Evolutionary conservation across 2,888 invertebrate genomes (phyloP), one percentile per base, ranked within the genome.

Genomic region (Callimorpha dominula): DNA sequence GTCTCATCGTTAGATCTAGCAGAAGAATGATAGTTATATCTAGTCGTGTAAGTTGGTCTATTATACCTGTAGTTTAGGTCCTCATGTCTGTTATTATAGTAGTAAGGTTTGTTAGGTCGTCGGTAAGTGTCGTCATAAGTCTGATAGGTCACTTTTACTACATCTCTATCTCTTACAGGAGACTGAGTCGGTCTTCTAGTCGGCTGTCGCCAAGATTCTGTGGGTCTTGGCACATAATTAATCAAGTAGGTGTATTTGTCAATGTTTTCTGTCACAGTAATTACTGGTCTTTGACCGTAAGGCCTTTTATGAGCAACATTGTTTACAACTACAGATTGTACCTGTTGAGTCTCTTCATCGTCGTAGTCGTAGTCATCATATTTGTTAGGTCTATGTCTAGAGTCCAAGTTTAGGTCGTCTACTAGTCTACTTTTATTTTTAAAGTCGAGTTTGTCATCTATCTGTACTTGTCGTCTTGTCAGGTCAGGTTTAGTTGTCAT

Each of bases 381-480:
- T 72, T 87, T 87, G 54, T 88, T 88, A 12, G 91, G 89, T 81
- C 88, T 87, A 42, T 87, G 87, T 88, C 93, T 85, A 42, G 90
- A 88, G 81, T 90, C 85, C 67, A 83, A 63, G 70, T 79, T 85
- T 72, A 90, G 79, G 81, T 94, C 90, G 42, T 91, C 93, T 71
- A 89, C 93, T 17, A 95, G 92, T 91, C 88, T 88, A 75, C 89
- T 94, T 88, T 95, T 95, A 76, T 95, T 94, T 85, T 90, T 94
- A 85, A 97, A 93, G 93, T 97, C 97, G 71, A 97, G 93, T 95
- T 97, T 97, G 88, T 96, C 96, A 81, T 96, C 96, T 66, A 97
- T 95, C 76, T 89, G 89, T 83, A 89, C 80, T 69, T 80, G 77
- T 7, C 74, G 84, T 82, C 73, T 76, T 43, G 90, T 91, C 68